Base-by-base conservation (phyloP, 2,113 vertebrate genomes). In the Callopanchax toddi region DNA sequence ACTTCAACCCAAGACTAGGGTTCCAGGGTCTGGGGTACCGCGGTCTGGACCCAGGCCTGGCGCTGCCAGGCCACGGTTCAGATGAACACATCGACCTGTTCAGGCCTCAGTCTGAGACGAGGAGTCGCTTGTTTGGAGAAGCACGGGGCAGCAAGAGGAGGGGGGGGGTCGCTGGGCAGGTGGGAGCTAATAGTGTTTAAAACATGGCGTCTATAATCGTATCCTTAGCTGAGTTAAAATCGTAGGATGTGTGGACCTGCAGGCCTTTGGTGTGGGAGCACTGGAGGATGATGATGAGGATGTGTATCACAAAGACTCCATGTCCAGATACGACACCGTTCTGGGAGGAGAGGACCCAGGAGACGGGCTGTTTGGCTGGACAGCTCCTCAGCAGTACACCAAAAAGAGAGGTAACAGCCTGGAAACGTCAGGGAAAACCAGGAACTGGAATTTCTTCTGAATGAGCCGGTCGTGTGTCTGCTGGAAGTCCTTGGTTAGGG, bases 261-360 rank as follows among this genome's bases (percentile, higher is more conserved):
- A 98, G 97, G 97, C 94, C 12, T 99, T 99, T 21, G 97, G 97
- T 5, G 94, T 99, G 0, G 96, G 96, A 13, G 96, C 96, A 4
- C 83, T 98, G 62, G 97, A 99, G 81, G 96, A 99, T 2, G 97
- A 98, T 0, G 97, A 99, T 3, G 95, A 95, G 21, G 96, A 98
- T 23, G 94, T 99, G 60, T 99, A 99, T 67, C 93, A 94, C 73
- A 92, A 88, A 16, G 97, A 99, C 87, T 86, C 91, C 1, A 87
- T 98, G 65, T 95, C 94, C 58, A 94, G 93, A 51, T 99, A 99
- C 0, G 97, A 99, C 77, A 92, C 75, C 0, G 70, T 93, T 43
- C 69, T 99, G 56, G 93, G 93, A 68, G 97, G 94, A 2, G 95
- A 97, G 73, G 97, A 99, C 72, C 94, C 95, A 5, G 96, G 95